A percentile compares a stretch with the other conserved stretches of the same genome.
phyloP scores from a whole-genome alignment of 2,113 vertebrate species.

The Labrus mixtus region DNA sequence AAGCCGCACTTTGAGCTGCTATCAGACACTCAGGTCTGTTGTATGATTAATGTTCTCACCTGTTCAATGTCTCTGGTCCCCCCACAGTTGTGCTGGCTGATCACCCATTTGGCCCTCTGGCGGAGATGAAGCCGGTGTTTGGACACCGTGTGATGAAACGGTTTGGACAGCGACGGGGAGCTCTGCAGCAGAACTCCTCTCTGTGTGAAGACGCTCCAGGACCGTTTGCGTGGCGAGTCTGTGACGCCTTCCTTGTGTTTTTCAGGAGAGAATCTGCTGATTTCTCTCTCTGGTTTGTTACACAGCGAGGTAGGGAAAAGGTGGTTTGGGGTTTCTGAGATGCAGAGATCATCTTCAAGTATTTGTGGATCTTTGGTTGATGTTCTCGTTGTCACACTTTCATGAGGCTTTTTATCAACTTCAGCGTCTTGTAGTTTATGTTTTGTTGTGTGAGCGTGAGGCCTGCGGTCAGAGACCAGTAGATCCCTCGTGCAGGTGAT shows the following conservation, averaged over 20 bases:
- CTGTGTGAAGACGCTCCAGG: constrained; percentile 88
- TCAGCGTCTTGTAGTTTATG: background rate
- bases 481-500: constrained; percentile 45
- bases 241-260: background rate
- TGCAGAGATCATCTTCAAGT: background rate
- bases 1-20: background rate
- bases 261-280: background rate
- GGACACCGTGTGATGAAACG: constrained; percentile 81
- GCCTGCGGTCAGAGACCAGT: background rate
- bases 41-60: constrained; percentile 40
- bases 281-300: background rate
- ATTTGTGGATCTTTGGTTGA: background rate
- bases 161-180: constrained; percentile 81
- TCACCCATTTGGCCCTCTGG: constrained; percentile 91
- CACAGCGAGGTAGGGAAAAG: background rate
- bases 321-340: constrained; percentile 18
- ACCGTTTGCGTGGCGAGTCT: constrained; percentile 70
- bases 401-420: too few relatives aligned
- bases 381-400: background rate
- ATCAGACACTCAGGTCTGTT: background rate
- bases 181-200: constrained; percentile 56
- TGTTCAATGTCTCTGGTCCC: constrained; percentile 84
- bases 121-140: constrained; percentile 84
- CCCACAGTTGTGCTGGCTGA: constrained; percentile 83
- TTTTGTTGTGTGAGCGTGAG: background rate